Conservation (phyloP, 2,797 vertebrate genomes). For the Mareca strepera region DNA sequence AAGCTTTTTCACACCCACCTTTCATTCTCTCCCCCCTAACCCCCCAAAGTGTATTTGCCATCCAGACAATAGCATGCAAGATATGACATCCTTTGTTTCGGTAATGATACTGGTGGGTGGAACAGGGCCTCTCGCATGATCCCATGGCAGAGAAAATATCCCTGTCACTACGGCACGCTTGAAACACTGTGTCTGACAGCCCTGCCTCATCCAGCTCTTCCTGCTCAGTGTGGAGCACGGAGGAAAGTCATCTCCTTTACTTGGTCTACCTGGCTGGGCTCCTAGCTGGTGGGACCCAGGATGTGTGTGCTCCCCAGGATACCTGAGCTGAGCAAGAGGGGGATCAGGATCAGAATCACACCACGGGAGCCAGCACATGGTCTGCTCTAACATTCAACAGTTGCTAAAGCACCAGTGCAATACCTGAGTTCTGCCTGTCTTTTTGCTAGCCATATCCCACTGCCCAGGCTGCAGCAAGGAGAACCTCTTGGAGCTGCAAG, state of each 20-base stretch:
- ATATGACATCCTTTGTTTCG: neutral
- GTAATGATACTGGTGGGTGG: constrained; percentile 36
- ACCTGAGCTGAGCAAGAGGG: neutral
- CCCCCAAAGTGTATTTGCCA: constrained; percentile 13
- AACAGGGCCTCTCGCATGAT: neutral
- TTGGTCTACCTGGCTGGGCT: neutral
- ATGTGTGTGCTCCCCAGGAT: neutral
- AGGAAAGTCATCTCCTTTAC: neutral
- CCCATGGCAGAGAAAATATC: neutral
- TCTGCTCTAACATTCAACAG: neutral
- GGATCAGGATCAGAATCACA: neutral
- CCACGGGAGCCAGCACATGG: accelerated
- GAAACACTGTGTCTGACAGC: neutral
- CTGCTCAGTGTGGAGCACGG: neutral
- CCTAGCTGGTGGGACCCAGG: accelerated
- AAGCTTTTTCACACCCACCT: constrained; percentile 41
- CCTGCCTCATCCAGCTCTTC: neutral
- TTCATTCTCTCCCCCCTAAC: neutral
- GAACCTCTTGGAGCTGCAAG: neutral
- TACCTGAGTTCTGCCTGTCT: neutral
- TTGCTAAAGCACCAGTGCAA: accelerated
- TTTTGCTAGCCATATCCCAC: neutral
- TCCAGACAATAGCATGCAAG: constrained; percentile 13
- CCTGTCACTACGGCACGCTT: neutral
- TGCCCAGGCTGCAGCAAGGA: neutral